Evolutionary conservation across 2,113 vertebrate genomes (phyloP).

Genomic region (Cynoglossus semilaevis): DNA sequence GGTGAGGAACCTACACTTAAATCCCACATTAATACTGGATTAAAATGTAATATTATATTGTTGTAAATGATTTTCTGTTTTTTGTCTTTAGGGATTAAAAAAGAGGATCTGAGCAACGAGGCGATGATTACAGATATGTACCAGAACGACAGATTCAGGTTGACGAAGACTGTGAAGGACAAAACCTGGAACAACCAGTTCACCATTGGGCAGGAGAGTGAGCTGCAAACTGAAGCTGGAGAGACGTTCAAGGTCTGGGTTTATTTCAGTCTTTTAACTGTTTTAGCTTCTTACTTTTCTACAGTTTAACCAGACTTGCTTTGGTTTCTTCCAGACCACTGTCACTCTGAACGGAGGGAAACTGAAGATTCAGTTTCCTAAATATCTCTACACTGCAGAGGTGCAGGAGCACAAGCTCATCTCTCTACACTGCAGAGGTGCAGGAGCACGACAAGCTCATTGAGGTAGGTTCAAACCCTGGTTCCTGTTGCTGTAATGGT

Average conservation of each 20-base stretch:
- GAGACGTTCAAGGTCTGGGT: slow-evolving; percentile 3
- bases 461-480: neutral
- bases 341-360: slow-evolving; percentile 5
- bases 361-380: slow-evolving; percentile 13
- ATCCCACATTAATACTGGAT: neutral
- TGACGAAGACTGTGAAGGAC: neutral
- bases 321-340: neutral
- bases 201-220: neutral
- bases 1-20: neutral
- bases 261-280: neutral
- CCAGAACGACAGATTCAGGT: neutral
- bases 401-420: neutral
- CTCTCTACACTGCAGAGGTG: slow-evolving; percentile 3
- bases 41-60: neutral
- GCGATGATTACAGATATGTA: slow-evolving; percentile 6
- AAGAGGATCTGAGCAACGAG: neutral
- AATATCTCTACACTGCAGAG: slow-evolving; percentile 2
- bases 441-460: neutral
- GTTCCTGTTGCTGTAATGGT: neutral
- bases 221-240: neutral
- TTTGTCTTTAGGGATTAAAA: neutral
- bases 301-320: neutral
- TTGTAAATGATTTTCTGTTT: neutral
- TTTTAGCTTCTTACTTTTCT: neutral
- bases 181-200: slow-evolving; percentile 7